Evolutionary conservation across 2,797 vertebrate species (phyloP), one percentile per base, ranked within the genome.

Genomic region (Anabacerthia variegaticeps): DNA sequence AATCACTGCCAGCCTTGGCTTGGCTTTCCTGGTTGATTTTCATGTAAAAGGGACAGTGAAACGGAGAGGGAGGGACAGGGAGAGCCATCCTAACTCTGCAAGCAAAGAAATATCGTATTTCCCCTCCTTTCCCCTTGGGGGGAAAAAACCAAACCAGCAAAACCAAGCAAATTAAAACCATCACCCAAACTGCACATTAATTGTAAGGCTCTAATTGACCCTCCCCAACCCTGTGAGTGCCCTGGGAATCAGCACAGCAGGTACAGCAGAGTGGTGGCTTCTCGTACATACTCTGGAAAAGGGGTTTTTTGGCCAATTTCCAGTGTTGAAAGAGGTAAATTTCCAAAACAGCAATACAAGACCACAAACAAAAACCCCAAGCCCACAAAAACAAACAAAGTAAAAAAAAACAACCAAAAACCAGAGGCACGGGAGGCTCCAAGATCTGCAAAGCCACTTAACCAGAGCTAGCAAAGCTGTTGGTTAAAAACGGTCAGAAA

Each of bases 21-120:
- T 9, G 8, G 49, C 55, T 20, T 51, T 14, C 39, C 51, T 2
- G 10, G 0, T 22, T 32, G 20, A 5, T 39, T 74, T 39, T 10
- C 22, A 3, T 48, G 36, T 2, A 13, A 39, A 62, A 13, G 6
- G 18, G 4, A 11, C 2, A 14, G 12, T 0, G 20, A 28, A 13
- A 51, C 22, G 14, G 8, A 7, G n/a, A 20, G 12, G 22, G 10
- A 14, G 9, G 26, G 18, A 32, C 28, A 6, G 14, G 39, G 11
- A 36, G 2, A 75, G 10, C 6, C 23, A 12, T 12, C 44, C 54
- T 22, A 9, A 39, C n/a, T 28, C 18, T 1, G 1, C 3, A 0
- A 10, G 14, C 19, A 20, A 10, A n/a, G 20, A 1, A 74, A 37
- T 7, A 3, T 11, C 23, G 1, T 8, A 14, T 41, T 74, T 54